Evolutionary conservation across 2,888 invertebrate species (phyloP), one percentile per base, ranked within the genome.

Genomic region (Noctua fimbriata): DNA sequence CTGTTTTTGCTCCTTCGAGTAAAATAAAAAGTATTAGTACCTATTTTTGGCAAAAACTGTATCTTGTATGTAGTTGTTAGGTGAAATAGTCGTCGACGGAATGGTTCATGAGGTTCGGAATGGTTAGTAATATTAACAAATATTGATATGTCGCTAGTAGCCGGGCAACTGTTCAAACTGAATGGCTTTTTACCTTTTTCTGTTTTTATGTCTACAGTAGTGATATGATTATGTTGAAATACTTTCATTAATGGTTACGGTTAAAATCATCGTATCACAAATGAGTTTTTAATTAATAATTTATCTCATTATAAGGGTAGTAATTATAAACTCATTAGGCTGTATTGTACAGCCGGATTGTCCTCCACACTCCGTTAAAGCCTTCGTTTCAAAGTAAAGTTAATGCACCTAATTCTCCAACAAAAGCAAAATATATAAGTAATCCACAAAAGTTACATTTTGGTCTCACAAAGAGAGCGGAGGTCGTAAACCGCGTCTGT

Each of bases 401-500:
- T 24, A 67, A 65, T 60, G n/a, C 32, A 65, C 36, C 21, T 71
- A 76, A 81, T 80, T 79, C 69, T 12, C 47, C n/a, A 85, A 89
- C 87, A 90, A 89, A 86, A 88, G 83, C 81, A 76, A 85, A 83
- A 83, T 69, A 82, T 83, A 83, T 86, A 83, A 83, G 84, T 77
- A 79, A 88, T 79, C 84, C 82, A 77, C 82, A 86, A 83, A 85
- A 90, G 89, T 91, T 88, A 91, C 90, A 90, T 90, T 92, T 82
- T 83, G 66, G 74, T 84, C 84, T 88, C 86, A 91, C 91, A 91
- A 93, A 94, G 93, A 89, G 89, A 89, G 81, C 94, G 96, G 96
- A 96, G 94, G 95, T 94, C 93, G 91, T 95, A 95, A 94, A 93
- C 92, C 90, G 90, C 89, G 89, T 89, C 89, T 90, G 91, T 90